Conservation (phyloP, 2,113 vertebrate genomes). For the Picathartes gymnocephalus region DNA sequence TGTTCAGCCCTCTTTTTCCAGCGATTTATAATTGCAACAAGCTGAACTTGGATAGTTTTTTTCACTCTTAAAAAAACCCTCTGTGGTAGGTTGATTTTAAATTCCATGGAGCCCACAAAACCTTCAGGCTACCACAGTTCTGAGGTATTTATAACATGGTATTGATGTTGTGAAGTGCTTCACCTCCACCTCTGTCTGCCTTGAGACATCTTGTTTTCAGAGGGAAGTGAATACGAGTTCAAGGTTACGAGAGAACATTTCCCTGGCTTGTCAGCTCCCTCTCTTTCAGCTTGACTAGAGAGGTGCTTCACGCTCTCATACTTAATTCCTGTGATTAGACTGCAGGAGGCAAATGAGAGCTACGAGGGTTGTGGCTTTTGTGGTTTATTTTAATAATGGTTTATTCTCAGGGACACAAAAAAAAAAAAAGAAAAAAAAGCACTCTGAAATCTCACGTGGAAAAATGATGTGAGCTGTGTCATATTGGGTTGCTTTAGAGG, state of each 20-base stretch:
- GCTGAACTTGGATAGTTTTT: not conserved
- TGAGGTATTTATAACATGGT: constrained; percentile 62
- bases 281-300: constrained; percentile 54
- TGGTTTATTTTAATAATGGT: constrained; percentile 25
- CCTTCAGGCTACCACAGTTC: constrained; percentile 46
- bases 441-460: not conserved
- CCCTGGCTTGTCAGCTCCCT: constrained; percentile 50
- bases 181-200: constrained; percentile 53
- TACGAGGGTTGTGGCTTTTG: not conserved
- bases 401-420: not conserved
- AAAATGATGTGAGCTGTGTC: not conserved
- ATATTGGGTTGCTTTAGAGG: not conserved
- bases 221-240: constrained; percentile 63
- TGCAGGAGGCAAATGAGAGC: constrained; percentile 54
- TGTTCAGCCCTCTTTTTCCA: constrained; percentile 9
- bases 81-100: constrained; percentile 29
- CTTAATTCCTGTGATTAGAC: constrained; percentile 29
- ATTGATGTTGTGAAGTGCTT: constrained; percentile 64
- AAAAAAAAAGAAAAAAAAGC: not conserved
- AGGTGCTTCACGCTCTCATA: constrained; percentile 19
- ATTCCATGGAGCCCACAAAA: constrained; percentile 52
- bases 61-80: not conserved
- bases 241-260: constrained; percentile 59
- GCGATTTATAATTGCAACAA: constrained; percentile 21
- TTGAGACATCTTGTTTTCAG: constrained; percentile 66